Evolutionary conservation across 30 jellyfish, hydroid and myxozoan genomes (phyloP), one percentile per base, ranked within the genome.

Genomic region (Aurelia aurita): DNA sequence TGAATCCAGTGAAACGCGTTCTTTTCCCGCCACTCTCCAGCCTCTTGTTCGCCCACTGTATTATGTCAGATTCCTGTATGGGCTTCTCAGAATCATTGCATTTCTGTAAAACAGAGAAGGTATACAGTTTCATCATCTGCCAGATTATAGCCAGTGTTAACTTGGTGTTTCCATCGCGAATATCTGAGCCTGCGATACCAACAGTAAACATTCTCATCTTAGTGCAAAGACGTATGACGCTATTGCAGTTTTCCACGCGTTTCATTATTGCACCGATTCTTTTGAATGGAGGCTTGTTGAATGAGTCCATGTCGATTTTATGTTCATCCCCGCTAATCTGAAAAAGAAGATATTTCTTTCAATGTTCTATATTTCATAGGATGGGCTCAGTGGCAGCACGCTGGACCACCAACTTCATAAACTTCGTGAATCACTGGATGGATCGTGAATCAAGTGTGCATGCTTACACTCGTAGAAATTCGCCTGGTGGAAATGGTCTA

Each of bases 111-210:
- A 89, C 27, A 3, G 82, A 46, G 3, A 89, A 28, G 1, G 94
- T 89, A 26, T 89, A 82, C 15, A 21, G 32, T 18, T 72, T 63
- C 87, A 89, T 61, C 78, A 82, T 44, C 61, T 89, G 97, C 87
- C 87, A 82, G 13, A 82, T 28, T n/a, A 89, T 47, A 1, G 89
- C 96, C 68, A 87, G 34, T 8, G 87, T 59, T 35, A 85, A 55
- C 39, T 72, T 72, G 19, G 47, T 35, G 71, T 85, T 83, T 13
- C 95, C 95, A 58, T 74, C 84, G 3, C 63, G 80, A 31, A 90
- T 90, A 25, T 90, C 96, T 46, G 90, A 77, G 9, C 97, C 97
- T 15, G 87, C 90, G 12, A 82, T 84, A 1, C 97, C 95, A 62
- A 90, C 93, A 4, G 70, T 20, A 0, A 96, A 90, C 72, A 82